phyloP scores from a whole-genome alignment of 2,797 vertebrate species.

The Champsocephalus esox region DNA sequence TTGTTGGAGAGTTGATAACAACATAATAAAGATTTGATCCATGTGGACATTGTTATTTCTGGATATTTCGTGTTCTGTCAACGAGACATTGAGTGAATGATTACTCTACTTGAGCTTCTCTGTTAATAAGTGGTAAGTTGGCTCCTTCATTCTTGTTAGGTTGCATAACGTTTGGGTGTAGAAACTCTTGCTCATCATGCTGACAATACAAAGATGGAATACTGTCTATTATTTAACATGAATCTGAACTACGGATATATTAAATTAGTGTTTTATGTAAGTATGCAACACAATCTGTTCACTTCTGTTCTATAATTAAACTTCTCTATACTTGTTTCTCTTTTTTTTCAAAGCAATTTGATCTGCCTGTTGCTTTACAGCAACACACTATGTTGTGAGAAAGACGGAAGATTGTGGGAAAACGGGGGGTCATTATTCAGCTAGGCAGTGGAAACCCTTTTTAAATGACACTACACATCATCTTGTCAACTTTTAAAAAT shows the following conservation, averaged over 20 bases:
- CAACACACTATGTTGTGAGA: too few species aligned
- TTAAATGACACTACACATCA: too few species aligned
- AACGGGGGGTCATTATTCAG: neutral
- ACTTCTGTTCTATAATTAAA: neutral
- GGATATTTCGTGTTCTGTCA: slow-evolving; percentile 15
- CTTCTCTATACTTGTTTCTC: neutral
- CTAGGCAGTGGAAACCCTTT: neutral
- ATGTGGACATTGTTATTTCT: slow-evolving; percentile 3
- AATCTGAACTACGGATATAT: neutral
- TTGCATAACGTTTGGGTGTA: neutral
- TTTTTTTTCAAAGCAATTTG: neutral
- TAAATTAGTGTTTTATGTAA: neutral
- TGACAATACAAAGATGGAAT: neutral
- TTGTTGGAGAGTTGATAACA: slow-evolving; percentile 4
- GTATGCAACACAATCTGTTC: neutral
- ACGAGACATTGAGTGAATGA: neutral
- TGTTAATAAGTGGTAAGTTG: neutral
- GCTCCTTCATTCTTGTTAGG: neutral
- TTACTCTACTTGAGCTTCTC: neutral
- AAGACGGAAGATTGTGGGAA: neutral
- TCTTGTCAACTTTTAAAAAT: neutral
- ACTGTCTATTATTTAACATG: neutral
- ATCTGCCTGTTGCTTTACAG: neutral
- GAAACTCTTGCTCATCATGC: neutral
- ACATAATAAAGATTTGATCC: slow-evolving; percentile 7